Conservation (phyloP, 2,113 vertebrate genomes). For the Casuarius casuarius region DNA sequence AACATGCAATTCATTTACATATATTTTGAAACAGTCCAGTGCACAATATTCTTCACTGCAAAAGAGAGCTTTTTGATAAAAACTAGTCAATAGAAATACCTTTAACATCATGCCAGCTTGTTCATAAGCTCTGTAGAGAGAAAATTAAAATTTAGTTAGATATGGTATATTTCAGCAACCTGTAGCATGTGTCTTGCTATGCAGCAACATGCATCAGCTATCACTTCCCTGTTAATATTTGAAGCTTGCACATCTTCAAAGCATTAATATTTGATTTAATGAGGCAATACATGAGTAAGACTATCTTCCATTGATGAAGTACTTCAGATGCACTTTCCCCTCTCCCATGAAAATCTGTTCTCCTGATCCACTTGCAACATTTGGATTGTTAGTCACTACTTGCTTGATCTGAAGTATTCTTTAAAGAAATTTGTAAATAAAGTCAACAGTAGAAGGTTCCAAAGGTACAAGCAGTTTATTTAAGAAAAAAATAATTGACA, state of each 20-base stretch:
- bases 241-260: background rate
- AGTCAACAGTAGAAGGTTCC: background rate
- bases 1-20: background rate
- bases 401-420: background rate
- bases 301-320: background rate
- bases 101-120: slow-evolving; percentile 99
- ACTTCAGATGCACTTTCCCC: background rate
- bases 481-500: background rate
- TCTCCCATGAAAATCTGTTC: background rate
- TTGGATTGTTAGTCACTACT: background rate
- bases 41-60: background rate
- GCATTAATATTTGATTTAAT: background rate
- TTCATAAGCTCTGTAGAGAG: slow-evolving; percentile 88
- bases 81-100: slow-evolving; percentile 64
- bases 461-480: background rate
- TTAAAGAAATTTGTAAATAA: background rate
- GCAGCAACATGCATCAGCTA: background rate
- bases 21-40: background rate
- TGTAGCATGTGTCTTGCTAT: background rate
- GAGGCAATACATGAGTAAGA: fast-evolving
- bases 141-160: background rate
- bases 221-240: background rate
- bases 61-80: background rate
- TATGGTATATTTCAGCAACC: background rate
- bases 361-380: background rate